phyloP scores from a whole-genome alignment of 2,888 invertebrate species.

The Cartodere bifasciata region DNA sequence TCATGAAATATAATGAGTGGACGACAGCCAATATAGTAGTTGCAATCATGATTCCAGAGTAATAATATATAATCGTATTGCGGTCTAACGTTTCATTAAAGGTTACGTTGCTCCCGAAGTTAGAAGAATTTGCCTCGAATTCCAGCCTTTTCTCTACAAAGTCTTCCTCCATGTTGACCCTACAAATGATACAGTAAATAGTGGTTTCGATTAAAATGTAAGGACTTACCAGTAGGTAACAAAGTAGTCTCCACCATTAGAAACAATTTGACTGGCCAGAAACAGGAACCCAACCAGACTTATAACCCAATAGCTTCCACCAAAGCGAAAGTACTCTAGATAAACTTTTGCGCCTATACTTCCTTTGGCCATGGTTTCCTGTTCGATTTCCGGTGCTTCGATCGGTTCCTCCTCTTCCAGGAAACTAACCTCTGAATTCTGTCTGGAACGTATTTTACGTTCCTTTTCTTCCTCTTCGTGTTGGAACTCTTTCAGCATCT shows the following conservation, averaged over 20 bases:
- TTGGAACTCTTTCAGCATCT: constrained; percentile 32
- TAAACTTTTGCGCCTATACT: constrained; percentile 30
- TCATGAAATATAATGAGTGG: constrained; percentile 29
- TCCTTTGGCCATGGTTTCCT: constrained; percentile 27
- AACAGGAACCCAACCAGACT: constrained; percentile 36
- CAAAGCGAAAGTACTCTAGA: constrained; percentile 39
- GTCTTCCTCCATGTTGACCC: constrained; percentile 45
- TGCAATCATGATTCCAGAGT: constrained; percentile 33
- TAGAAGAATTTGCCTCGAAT: too few relatives aligned
- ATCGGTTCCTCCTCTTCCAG: constrained; percentile 27
- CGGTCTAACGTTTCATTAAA: too few relatives aligned
- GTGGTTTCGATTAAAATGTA: constrained; percentile 15
- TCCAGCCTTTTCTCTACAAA: constrained; percentile 2
- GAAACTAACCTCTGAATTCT: constrained; percentile 23
- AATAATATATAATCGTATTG: constrained; percentile 39
- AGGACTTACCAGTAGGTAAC: constrained; percentile 50
- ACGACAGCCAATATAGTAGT: constrained; percentile 31
- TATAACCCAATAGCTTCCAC: constrained; percentile 37
- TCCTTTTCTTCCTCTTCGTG: constrained; percentile 26
- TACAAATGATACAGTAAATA: constrained; percentile 27
- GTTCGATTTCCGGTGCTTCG: constrained; percentile 25
- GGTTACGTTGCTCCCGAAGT: too few relatives aligned
- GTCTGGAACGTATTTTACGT: constrained; percentile 26
- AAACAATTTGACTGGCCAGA: constrained; percentile 44
- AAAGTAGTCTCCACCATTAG: constrained; percentile 56